Base-by-base conservation (phyloP, 2,113 vertebrate species). In the Mungos mungo region DNA sequence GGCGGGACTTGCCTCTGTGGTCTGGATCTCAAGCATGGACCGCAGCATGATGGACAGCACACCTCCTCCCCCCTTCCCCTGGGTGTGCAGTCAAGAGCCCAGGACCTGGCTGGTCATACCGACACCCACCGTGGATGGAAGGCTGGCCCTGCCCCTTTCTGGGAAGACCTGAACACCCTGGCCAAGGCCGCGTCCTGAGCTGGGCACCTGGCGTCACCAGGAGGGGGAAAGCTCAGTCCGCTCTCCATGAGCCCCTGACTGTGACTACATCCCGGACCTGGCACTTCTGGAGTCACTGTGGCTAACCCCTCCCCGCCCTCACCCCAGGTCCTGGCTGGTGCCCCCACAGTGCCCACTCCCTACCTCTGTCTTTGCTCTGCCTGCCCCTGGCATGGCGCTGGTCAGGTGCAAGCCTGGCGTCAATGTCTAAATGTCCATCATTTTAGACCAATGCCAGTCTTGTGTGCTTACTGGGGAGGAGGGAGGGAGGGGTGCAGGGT, bases 351-450 rank as follows among this genome's bases (percentile, higher is more conserved):
- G 21, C 93, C 87, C 57, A 10, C n/a, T 87, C 90, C 96, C 93
- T 68, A 88, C 93, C 93, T 88, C 76, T 76, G 96, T 93, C 96
- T 84, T 47, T 16, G 54, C 93, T 96, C 82, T 79, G 86, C 95
- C 85, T 4, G 1, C 69, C 68, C 90, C 79, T 31, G 21, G 38
- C 9, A 29, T 77, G 91, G 90, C 45, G 31, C 94, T 60, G 84
- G 74, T 60, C 71, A 80, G 74, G 45, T 29, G 63, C 31, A 10
- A 90, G 47, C 95, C 82, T 85, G 65, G 66, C 10, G 2, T 50
- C 96, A 33, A 5, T 74, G 95, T 97, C 96, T 95, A 95, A 97
- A 97, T 47, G 95, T 93, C 65, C 71, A 52, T 85, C 65, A 29
- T 87, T 90, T 93, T 50, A 93, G 80, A 97, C 84, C 50, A 71